Evolutionary conservation across 2,797 vertebrate genomes (phyloP).

Genomic region (Characodon lateralis): DNA sequence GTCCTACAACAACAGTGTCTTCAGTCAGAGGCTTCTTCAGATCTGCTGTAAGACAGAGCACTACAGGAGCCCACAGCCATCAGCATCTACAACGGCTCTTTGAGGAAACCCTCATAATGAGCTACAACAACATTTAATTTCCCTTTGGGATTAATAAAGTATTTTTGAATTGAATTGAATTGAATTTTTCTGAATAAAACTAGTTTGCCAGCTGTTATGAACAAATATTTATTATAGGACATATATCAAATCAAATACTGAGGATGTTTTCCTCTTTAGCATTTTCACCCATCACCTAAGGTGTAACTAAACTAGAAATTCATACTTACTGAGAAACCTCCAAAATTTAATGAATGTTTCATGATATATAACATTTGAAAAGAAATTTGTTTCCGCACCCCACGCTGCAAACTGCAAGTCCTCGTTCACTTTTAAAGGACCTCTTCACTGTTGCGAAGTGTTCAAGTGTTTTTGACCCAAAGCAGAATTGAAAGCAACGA

Average conservation of each 20-base stretch:
- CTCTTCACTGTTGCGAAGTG: slow-evolving; percentile 28
- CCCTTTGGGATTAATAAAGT: too few species aligned
- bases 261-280: neutral
- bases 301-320: slow-evolving; percentile 8
- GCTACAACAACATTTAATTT: too few species aligned
- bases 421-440: slow-evolving; percentile 15
- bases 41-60: too few species aligned
- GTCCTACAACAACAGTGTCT: too few species aligned
- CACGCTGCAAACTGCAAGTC: neutral
- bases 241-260: neutral
- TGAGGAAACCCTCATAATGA: too few species aligned
- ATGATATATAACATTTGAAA: neutral
- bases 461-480: slow-evolving; percentile 58
- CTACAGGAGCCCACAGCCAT: too few species aligned
- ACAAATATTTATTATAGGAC: neutral
- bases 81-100: too few species aligned
- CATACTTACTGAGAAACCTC: neutral
- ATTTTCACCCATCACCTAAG: neutral
- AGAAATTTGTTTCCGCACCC: neutral
- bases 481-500: slow-evolving; percentile 58
- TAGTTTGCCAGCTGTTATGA: neutral
- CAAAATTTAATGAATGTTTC: neutral
- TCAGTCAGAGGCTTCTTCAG: too few species aligned
- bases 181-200: slow-evolving; percentile 3
- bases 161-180: too few species aligned